Evolutionary conservation across 2,113 vertebrate species (phyloP).

Genomic region (Labeo rohita): DNA sequence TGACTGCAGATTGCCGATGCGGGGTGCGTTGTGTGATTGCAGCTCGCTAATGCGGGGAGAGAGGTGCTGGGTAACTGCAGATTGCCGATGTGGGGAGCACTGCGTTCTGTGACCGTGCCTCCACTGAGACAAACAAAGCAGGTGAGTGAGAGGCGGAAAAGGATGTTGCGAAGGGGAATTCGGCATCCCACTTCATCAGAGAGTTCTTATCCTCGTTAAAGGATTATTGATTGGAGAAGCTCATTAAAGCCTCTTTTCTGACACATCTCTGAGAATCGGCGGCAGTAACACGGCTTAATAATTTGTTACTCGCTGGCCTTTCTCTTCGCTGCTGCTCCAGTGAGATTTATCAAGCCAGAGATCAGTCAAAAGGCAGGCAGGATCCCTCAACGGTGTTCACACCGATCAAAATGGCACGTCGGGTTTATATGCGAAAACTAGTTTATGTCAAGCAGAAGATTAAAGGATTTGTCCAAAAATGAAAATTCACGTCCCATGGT

Average conservation of each 20-base stretch:
- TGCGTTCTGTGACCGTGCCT: conserved; percentile 22
- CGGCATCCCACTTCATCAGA: conserved; percentile 64
- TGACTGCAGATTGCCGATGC: conserved; percentile 52
- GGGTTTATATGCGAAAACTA: background rate
- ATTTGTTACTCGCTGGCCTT: conserved; percentile 53
- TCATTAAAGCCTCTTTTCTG: conserved; percentile 63
- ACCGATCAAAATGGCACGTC: background rate
- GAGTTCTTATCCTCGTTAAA: conserved; percentile 62
- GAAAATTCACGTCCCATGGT: background rate
- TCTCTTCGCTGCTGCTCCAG: conserved; percentile 45
- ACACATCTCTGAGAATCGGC: conserved; percentile 59
- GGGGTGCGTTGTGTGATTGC: conserved; percentile 52
- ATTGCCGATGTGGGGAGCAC: conserved; percentile 34
- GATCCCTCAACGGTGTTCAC: conserved; percentile 45
- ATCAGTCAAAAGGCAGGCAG: conserved; percentile 51
- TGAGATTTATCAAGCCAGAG: conserved; percentile 52
- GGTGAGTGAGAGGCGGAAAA: conserved; percentile 56
- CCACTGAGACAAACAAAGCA: conserved; percentile 49
- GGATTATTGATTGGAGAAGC: conserved; percentile 65
- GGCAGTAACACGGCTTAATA: conserved; percentile 56
- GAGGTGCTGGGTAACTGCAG: conserved; percentile 43
- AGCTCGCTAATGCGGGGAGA: conserved; percentile 29
- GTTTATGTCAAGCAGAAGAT: background rate
- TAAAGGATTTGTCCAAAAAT: conserved; percentile 1
- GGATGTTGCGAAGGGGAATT: conserved; percentile 51